phyloP scores from a whole-genome alignment of 2,113 vertebrate genomes.

The Lota lota region DNA sequence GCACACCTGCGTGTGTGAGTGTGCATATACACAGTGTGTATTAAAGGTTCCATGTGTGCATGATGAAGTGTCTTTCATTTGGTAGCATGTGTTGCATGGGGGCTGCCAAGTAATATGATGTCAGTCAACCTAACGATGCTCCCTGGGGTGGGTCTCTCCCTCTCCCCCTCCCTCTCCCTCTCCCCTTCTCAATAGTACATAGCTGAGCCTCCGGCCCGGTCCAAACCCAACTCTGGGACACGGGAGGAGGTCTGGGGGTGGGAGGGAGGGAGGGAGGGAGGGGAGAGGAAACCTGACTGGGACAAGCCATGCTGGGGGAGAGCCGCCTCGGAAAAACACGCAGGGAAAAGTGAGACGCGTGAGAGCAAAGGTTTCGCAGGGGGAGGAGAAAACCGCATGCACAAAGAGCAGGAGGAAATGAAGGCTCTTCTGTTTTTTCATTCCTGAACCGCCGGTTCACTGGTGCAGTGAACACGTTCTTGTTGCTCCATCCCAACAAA shows the following conservation, averaged over 20 bases:
- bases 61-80: neutral
- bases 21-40: too few species aligned
- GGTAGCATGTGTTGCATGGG: neutral
- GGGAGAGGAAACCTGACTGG: slow-evolving; percentile 50
- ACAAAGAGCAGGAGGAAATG: slow-evolving; percentile 54
- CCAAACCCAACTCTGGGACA: slow-evolving; percentile 53
- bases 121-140: slow-evolving; percentile 42
- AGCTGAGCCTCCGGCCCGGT: slow-evolving; percentile 37
- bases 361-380: slow-evolving; percentile 54
- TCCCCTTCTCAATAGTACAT: too few species aligned
- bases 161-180: too few species aligned
- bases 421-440: slow-evolving; percentile 47
- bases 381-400: slow-evolving; percentile 48
- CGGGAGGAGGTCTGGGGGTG: slow-evolving; percentile 41
- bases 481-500: slow-evolving; percentile 47
- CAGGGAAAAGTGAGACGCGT: slow-evolving; percentile 65
- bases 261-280: neutral
- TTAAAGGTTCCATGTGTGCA: too few species aligned
- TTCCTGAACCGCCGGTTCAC: slow-evolving; percentile 52
- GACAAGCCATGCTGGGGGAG: slow-evolving; percentile 41
- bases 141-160: slow-evolving; percentile 14
- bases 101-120: slow-evolving; percentile 55
- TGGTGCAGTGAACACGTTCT: slow-evolving; percentile 10
- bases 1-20: too few species aligned
- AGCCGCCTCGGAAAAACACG: slow-evolving; percentile 54